Evolutionary conservation across 2,113 vertebrate species (phyloP), one percentile per base, ranked within the genome.

Genomic region (Rhinoptilus africanus): DNA sequence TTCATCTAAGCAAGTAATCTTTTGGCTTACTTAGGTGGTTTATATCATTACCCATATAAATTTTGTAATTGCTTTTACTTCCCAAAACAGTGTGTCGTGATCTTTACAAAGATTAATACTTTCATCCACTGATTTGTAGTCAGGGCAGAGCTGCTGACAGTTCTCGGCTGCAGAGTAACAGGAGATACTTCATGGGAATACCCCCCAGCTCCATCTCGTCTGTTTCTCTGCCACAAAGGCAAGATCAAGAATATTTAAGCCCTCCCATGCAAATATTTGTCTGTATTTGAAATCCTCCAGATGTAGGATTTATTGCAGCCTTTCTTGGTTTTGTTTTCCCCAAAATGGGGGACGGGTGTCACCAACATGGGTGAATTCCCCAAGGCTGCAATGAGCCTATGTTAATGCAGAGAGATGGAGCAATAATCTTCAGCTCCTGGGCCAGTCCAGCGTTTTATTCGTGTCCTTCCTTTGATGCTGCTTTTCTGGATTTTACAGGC

Each of bases 331-430:
- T 23, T 69, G 17, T 43, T 79, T 8, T 39, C 18, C 20, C 12
- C 8, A 32, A 9, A 4, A 12, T 43, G 12, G 21, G 34, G 78
- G 35, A 17, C 2, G 2, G 28, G 4, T 75, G 12, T 41, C n/a
- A 9, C 47, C 21, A 62, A 28, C 11, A 24, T 16, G 23, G 12
- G 27, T 51, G 60, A 30, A 11, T 60, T 86, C 34, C 50, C 23
- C 8, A 56, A 64, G 68, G 60, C 14, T 54, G 12, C 41, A 56
- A 43, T 0, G 0, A 67, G 9, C 7, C 8, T 37, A 3, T 3
- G 2, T 30, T 59, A 71, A 59, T 10, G 6, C 20, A 54, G 68
- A 87, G 57, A 87, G 64, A 68, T 26, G 34, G 10, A 72, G 14
- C 64, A 59, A 37, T 41, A 35, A 63, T 22, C 14, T 88, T 39